These are phyloP conservation scores for Hemicrepidius hirtus DNA, from an alignment of 2,888 invertebrate genomes.

Conservation along the genomic window DNA sequence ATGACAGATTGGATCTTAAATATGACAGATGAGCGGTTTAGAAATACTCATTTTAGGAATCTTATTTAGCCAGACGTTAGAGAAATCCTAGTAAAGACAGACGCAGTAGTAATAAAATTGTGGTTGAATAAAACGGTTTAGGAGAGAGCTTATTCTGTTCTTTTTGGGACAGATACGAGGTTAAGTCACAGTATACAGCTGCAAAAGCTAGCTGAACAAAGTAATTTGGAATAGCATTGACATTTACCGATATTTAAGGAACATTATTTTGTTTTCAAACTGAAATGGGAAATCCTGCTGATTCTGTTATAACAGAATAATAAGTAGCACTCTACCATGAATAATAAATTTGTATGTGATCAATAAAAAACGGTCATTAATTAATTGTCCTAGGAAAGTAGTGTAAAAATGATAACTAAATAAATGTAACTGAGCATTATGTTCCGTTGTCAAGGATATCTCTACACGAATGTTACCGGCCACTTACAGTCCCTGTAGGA, in stretches of 20 bases:
- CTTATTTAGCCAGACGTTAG: conserved; percentile 4
- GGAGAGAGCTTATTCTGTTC: conserved; percentile 12
- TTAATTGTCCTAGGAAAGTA: too few relatives aligned
- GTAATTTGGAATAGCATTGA: background rate
- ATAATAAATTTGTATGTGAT: too few relatives aligned
- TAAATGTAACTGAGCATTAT: too few relatives aligned
- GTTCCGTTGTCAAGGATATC: too few relatives aligned
- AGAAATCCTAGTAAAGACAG: conserved; percentile 18
- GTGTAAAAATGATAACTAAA: too few relatives aligned
- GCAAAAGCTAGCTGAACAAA: conserved; percentile 3
- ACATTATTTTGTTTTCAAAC: background rate
- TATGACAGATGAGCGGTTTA: conserved; percentile 15
- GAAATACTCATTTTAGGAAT: conserved; percentile 6
- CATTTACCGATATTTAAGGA: background rate
- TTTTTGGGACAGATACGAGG: conserved; percentile 8
- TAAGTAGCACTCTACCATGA: too few relatives aligned
- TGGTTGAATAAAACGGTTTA: conserved; percentile 13
- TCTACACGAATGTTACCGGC: too few relatives aligned
- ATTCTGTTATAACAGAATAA: background rate
- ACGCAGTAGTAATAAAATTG: background rate
- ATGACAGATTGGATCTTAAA: conserved; percentile 15
- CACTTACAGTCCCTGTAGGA: too few relatives aligned
- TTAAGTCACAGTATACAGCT: conserved; percentile 6
- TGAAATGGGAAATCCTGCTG: background rate
- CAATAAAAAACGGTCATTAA: too few relatives aligned